Percentiles rank a stretch among this genome's conserved stretches.
Conservation (phyloP, 2,888 invertebrate genomes). For the Abrostola triplasia region DNA sequence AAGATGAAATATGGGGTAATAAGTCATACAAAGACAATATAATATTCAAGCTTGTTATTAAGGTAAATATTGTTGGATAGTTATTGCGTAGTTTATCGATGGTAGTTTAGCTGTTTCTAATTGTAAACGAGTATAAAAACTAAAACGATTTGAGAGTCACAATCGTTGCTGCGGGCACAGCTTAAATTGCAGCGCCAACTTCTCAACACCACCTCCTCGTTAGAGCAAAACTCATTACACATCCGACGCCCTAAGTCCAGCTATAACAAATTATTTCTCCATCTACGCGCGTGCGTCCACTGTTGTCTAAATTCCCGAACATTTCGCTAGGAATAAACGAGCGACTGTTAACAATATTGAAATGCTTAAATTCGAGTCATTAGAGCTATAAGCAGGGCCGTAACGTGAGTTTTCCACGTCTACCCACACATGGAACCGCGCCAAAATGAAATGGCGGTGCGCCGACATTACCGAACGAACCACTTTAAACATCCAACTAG, state of each 20-base stretch:
- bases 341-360: slow-evolving; percentile 53
- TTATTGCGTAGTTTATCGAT: too few species aligned
- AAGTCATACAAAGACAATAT: too few species aligned
- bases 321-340: slow-evolving; percentile 50
- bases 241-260: slow-evolving; percentile 34
- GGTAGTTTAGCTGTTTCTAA: too few species aligned
- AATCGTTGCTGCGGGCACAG: slow-evolving; percentile 5
- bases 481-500: slow-evolving; percentile 53
- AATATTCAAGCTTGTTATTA: too few species aligned
- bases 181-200: slow-evolving; percentile 3
- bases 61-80: too few species aligned
- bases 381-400: slow-evolving; percentile 53
- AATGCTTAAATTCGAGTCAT: slow-evolving; percentile 56
- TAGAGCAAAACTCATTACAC: slow-evolving; percentile 46
- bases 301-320: slow-evolving; percentile 46
- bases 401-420: slow-evolving; percentile 52
- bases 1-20: too few species aligned
- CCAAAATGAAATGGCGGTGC: slow-evolving; percentile 55
- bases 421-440: slow-evolving; percentile 52
- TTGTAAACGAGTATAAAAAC: neutral
- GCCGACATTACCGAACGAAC: slow-evolving; percentile 50
- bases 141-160: neutral
- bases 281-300: slow-evolving; percentile 40
- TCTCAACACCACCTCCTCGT: slow-evolving; percentile 24
- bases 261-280: slow-evolving; percentile 46